Percentiles rank a stretch among this genome's conserved stretches.
Conservation (phyloP, 2,797 vertebrate genomes). For the Apogon talboti region DNA sequence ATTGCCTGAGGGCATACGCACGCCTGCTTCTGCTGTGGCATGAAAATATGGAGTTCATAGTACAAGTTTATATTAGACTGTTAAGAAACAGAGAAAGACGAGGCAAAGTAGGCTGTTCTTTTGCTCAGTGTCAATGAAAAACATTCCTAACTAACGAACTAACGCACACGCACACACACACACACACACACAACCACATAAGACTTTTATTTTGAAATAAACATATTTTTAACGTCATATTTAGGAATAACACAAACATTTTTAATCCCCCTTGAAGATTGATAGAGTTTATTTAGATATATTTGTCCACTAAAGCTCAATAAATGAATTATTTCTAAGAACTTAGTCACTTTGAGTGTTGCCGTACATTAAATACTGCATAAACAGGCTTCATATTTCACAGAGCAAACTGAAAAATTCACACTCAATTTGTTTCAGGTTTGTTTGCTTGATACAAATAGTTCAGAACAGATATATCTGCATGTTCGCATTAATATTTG, state of each 20-base stretch:
- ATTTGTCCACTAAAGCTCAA: too few species aligned
- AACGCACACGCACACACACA: too few species aligned
- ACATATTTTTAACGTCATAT: too few species aligned
- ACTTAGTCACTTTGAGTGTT: too few species aligned
- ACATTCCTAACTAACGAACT: background rate
- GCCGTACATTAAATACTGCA: too few species aligned
- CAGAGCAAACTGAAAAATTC: background rate
- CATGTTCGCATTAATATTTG: conserved; percentile 30
- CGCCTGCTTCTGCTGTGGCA: conserved; percentile 28
- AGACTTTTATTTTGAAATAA: too few species aligned
- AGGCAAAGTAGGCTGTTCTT: background rate
- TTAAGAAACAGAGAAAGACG: background rate
- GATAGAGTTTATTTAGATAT: too few species aligned
- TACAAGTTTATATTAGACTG: background rate
- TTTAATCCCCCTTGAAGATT: too few species aligned
- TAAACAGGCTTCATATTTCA: too few species aligned
- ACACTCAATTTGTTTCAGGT: background rate
- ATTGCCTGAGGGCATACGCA: conserved; percentile 34
- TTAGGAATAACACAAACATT: too few species aligned
- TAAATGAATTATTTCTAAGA: too few species aligned
- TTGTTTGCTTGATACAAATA: background rate
- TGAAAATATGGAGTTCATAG: background rate
- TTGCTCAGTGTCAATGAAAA: background rate
- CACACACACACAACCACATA: too few species aligned
- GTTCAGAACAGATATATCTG: conserved; percentile 3